A percentile compares a stretch with the other conserved stretches of the same genome.
Conservation (phyloP, 2,113 vertebrate species). For the Siphamia tubifer region DNA sequence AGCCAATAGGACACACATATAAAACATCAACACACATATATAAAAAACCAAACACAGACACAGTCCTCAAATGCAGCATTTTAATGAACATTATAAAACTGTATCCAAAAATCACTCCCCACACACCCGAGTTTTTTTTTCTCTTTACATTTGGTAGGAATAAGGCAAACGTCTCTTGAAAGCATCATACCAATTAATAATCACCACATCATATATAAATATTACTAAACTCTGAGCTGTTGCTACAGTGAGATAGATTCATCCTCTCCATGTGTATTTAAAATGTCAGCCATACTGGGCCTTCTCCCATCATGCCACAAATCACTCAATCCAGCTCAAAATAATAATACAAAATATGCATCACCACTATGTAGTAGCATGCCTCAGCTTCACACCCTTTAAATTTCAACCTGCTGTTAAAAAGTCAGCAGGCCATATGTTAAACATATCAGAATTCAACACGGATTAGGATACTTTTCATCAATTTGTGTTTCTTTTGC, state of each 20-base stretch:
- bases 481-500: conserved; percentile 10
- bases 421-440: conserved; percentile 7
- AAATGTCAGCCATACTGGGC: not conserved
- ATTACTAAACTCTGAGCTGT: conserved; percentile 71
- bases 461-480: not conserved
- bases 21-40: not conserved
- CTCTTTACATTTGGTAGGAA: conserved; percentile 78
- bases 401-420: conserved; percentile 9
- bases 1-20: not conserved
- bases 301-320: conserved; percentile 18
- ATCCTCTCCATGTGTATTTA: conserved; percentile 11
- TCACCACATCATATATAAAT: conserved; percentile 74
- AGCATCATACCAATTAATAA: conserved; percentile 70
- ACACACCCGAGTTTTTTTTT: conserved; percentile 25
- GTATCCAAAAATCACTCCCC: conserved; percentile 64
- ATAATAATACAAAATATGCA: not conserved
- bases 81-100: conserved; percentile 83
- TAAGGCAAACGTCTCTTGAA: conserved; percentile 78
- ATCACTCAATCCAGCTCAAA: conserved; percentile 8
- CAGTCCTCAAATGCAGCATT: conserved; percentile 79
- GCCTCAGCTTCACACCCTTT: not conserved
- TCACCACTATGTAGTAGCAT: conserved; percentile 10
- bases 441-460: not conserved
- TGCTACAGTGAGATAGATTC: conserved; percentile 69
- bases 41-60: not conserved